These are phyloP conservation scores for Pampus argenteus DNA, from an alignment of 2,797 vertebrate species.

Conservation along the genomic window DNA sequence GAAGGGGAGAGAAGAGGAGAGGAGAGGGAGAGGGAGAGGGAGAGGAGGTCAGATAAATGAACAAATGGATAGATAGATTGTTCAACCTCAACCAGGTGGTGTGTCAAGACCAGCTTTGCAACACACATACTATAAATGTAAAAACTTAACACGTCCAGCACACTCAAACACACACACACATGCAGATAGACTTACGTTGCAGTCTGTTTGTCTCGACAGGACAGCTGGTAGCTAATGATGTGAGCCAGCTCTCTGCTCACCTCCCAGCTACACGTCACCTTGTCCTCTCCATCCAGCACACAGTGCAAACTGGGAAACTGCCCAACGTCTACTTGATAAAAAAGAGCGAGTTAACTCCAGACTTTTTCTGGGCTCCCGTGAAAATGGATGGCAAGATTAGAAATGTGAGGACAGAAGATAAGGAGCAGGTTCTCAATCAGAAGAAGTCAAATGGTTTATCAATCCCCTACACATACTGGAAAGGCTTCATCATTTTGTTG, in stretches of 20 bases:
- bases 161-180: constrained; percentile 6
- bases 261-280: constrained; percentile 82
- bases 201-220: constrained; percentile 39
- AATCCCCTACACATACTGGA: neutral
- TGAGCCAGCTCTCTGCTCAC: constrained; percentile 70
- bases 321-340: constrained; percentile 40
- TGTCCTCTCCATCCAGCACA: constrained; percentile 69
- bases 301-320: constrained; percentile 74
- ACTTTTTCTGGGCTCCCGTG: neutral
- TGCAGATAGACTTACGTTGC: constrained; percentile 63
- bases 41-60: neutral
- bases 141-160: neutral
- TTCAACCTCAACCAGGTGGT: neutral
- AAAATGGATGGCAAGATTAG: constrained; percentile 32
- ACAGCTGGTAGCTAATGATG: constrained; percentile 78
- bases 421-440: neutral
- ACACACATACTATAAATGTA: no score
- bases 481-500: neutral
- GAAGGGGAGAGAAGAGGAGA: neutral
- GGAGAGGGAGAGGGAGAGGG: no score
- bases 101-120: neutral
- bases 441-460: constrained; percentile 7
- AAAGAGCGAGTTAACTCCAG: constrained; percentile 5
- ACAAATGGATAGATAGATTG: neutral
- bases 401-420: constrained; percentile 51